These are phyloP conservation scores for Lycodopsis pacificus DNA, from an alignment of 2,797 vertebrate genomes.

Conservation along the genomic window DNA sequence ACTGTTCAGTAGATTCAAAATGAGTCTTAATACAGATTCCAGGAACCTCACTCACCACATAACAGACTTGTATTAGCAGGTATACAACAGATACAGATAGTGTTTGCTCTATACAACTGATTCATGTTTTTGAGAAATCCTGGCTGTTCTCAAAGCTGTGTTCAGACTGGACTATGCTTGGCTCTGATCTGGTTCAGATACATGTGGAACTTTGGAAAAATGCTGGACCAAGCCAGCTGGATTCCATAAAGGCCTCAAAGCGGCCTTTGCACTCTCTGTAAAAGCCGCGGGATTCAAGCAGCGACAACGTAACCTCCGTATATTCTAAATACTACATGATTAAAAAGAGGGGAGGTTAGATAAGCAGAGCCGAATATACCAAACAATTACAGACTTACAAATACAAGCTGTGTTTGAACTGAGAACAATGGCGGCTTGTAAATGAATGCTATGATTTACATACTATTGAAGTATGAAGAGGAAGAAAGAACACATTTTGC, in stretches of 20 bases:
- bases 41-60: constrained; percentile 18
- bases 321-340: constrained; percentile 83
- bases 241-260: constrained; percentile 80
- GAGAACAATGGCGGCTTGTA: constrained; percentile 74
- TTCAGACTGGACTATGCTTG: constrained; percentile 48
- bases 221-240: constrained; percentile 75
- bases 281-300: constrained; percentile 75
- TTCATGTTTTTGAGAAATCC: constrained; percentile 39
- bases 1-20: constrained; percentile 48
- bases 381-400: constrained; percentile 78
- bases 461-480: constrained; percentile 66
- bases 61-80: constrained; percentile 17
- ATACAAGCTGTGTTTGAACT: constrained; percentile 75
- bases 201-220: constrained; percentile 71
- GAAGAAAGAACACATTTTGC: constrained; percentile 66
- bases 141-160: constrained; percentile 38
- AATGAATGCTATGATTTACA: constrained; percentile 78
- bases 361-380: constrained; percentile 73
- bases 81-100: constrained; percentile 25
- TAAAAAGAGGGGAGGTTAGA: constrained; percentile 77
- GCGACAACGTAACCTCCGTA: constrained; percentile 70
- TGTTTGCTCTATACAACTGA: constrained; percentile 35
- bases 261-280: constrained; percentile 65
- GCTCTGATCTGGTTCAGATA: constrained; percentile 69
- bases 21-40: constrained; percentile 17